Base-by-base conservation (phyloP, 2,797 vertebrate species). In the Propithecus deckenii region DNA sequence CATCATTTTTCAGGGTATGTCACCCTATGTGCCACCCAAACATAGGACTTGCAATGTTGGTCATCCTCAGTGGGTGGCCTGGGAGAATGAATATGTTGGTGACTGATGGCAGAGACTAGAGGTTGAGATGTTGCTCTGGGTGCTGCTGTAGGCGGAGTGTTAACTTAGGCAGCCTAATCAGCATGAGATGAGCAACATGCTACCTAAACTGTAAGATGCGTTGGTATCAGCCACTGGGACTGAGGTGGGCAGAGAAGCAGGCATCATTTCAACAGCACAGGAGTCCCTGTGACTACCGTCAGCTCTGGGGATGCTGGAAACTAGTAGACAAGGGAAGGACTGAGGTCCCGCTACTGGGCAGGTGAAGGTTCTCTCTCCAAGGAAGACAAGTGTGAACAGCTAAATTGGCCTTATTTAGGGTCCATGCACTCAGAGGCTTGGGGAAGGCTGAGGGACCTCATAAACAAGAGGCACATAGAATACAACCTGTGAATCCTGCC, bases 1-100 rank as follows among this genome's bases (percentile, higher is more conserved):
- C 46, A 48, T 4, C 46, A 22, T 1, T 12, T 14, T 30, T 8
- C 41, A 6, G 25, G 7, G 18, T 1, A 10, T 0, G 6, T 13
- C 28, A 11, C 11, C 41, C 71, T 35, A 4, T 10, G 2, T 14
- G 10, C 12, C 15, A 15, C 46, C 35, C 3, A 2, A 5, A 30
- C 0, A 0, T 72, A 28, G 32, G n/a, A 7, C 20, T 52, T n/a
- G 18, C 0, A 23, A 1, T 30, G 10, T 2, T 1, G 11, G 28
- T 5, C 5, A 65, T 3, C 22, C 9, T 18, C 23, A 20, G 3
- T 8, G 3, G 30, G 50, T 2, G 41, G 14, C 22, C n/a, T 0
- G 0, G 38, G 3, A 59, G 3, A 23, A 15, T 25, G 5, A 76
- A 14, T 38, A 4, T 3, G 0, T 23, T 10, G 61, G 20, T 41